phyloP scores from a whole-genome alignment of 2,113 vertebrate genomes.

The Oreamnos americanus region DNA sequence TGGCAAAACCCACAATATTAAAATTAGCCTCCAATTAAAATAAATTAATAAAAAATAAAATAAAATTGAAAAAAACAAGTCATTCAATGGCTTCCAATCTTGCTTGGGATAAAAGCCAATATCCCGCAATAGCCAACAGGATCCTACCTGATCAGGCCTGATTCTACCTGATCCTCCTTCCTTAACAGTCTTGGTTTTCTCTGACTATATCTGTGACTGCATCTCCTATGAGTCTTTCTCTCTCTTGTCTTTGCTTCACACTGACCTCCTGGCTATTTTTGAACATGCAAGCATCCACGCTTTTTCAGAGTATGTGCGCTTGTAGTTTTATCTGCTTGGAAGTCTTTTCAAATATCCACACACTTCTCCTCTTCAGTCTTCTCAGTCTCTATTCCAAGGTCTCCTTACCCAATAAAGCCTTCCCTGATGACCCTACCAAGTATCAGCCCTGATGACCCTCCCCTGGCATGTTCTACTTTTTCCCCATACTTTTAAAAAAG shows the following conservation, averaged over 20 bases:
- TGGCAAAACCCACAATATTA: background rate
- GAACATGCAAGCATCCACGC: background rate
- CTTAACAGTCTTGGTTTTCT: background rate
- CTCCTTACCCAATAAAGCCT: background rate
- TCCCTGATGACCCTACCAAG: background rate
- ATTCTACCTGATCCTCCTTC: background rate
- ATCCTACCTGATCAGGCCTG: background rate
- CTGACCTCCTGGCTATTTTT: background rate
- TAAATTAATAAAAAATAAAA: background rate
- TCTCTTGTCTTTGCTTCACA: background rate
- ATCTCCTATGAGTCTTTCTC: background rate
- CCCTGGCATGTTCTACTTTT: background rate
- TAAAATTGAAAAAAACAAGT: background rate
- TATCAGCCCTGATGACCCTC: background rate
- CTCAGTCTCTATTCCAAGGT: background rate
- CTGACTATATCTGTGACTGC: background rate
- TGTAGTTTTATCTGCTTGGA: background rate
- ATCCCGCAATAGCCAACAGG: too few species aligned
- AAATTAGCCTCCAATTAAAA: background rate
- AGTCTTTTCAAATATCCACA: background rate
- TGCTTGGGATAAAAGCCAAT: background rate
- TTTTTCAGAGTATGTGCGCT: background rate
- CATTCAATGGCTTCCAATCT: background rate
- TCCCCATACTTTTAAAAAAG: background rate
- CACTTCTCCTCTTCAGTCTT: background rate